Evolutionary conservation across 92 coral and sea anemone species (phyloP), one percentile per base, ranked within the genome.

Genomic region (Anthopleura xanthogrammica): DNA sequence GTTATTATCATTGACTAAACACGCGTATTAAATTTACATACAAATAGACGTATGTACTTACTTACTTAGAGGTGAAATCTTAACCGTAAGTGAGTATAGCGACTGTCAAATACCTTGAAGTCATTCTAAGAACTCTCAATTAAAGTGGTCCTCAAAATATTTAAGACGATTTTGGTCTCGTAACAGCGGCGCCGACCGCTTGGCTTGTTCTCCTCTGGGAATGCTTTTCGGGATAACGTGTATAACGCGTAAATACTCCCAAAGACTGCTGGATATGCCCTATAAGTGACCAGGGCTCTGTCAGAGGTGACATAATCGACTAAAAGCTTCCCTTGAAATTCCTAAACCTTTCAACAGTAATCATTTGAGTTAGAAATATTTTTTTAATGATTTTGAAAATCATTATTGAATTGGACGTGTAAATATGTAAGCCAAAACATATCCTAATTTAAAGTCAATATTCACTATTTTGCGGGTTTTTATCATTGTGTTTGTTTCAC

Each of bases 121-220:
- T 24, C 74, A 20, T 68, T 68, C 74, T 68, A 36, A 65, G 72
- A 16, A 65, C 72, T 8, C 13, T 2, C 41, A 7, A n/a, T n/a
- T n/a, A n/a, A 65, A 68, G 74, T 68, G 6, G 7, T 68, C 1
- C 14, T 68, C 6, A 23, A 68, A 4, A 22, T 68, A 22, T 68
- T 12, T 29, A 36, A 23, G 41, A 13, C 16, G 74, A 68, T n/a
- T 62, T 23, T 62, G 7, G 70, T 20, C 6, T 12, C 2, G 17
- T 36, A 68, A 23, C 78, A 46, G 65, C 24, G 16, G 76, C 55
- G 77, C 7, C 48, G 22, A 55, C 24, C 52, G 77, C 84, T 81
- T 81, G 84, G 84, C 65, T 81, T 81, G 77, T 1, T 62, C 77
- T 81, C 84, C 77, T 50, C 52, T 68, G 77, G 84, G 77, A 81